Base-by-base conservation (phyloP, 2,888 invertebrate species). In the Julus scandinavius region DNA sequence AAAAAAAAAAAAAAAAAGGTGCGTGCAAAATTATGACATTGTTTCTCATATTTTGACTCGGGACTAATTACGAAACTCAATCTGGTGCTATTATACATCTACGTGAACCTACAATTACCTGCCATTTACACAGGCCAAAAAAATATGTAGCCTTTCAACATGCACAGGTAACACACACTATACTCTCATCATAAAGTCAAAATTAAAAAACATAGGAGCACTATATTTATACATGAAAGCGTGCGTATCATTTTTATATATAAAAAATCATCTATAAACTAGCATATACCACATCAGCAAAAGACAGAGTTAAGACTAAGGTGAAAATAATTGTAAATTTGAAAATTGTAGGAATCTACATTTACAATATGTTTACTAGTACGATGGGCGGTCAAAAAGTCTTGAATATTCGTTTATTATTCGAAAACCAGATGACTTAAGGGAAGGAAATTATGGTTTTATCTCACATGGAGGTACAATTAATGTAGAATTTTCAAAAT, bases 21-120 rank as follows among this genome's bases (percentile, higher is more conserved):
- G 87, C 87, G 87, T 87, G 87, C 87, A 87, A 87, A 87, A 87
- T 87, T 87, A 87, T 87, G 87, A 87, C 87, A 54, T 87, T 49
- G 87, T 87, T 87, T 87, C 58, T 63, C 54, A 87, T 87, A 54
- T 50, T 40, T 40, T 54, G 87, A 87, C 87, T 87, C 20, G 58
- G 87, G 87, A 87, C 87, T 87, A 87, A 87, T 87, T 87, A 87
- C 58, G 63, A 50, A 87, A 87, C 54, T 87, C 87, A 87, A 87
- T 87, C 87, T 87, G 87, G 54, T 54, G 49, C 87, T 63, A 87
- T 87, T 54, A 54, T 87, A 63, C 87, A 50, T 87, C 29, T 58
- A 87, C 29, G 40, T 13, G 58, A 87, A 49, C 87, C 87, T 87
- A 54, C 87, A 87, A 87, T 87, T 87, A 87, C 87, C 63, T 87